Conservation (phyloP, 1,140 invertebrate genomes). For the Harpegnathos saltator region DNA sequence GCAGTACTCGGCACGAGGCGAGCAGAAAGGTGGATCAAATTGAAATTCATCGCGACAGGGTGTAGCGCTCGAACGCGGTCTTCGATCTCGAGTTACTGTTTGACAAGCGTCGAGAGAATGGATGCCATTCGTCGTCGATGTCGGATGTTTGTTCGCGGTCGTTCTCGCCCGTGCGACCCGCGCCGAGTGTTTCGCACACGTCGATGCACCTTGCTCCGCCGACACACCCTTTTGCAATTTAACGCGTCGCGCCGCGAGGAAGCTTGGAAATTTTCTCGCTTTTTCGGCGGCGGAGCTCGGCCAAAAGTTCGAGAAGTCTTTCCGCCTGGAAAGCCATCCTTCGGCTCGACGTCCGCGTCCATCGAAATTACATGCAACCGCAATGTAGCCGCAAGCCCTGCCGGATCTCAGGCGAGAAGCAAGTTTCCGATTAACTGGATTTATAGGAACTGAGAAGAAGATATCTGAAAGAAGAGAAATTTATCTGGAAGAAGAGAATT, state of each 20-base stretch:
- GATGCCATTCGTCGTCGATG: constrained; percentile 37
- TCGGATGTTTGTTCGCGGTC: constrained; percentile 32
- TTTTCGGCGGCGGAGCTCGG: neutral
- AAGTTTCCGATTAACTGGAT: no score
- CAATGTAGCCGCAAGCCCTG: no score
- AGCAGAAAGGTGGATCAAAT: constrained; percentile 49
- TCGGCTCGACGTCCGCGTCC: no score
- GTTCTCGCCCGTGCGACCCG: constrained; percentile 3
- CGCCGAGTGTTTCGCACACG: neutral
- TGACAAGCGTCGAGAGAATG: constrained; percentile 60
- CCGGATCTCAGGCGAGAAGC: no score
- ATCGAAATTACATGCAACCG: no score
- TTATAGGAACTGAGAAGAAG: no score
- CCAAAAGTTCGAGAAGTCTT: neutral
- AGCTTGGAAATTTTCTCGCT: constrained; percentile 26
- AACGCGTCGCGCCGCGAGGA: neutral
- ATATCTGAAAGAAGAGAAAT: no score
- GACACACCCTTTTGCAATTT: constrained; percentile 22
- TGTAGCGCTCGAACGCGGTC: constrained; percentile 28
- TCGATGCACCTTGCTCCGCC: neutral
- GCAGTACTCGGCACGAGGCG: neutral
- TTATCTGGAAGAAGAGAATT: no score
- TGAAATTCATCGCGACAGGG: constrained; percentile 63
- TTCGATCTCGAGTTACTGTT: constrained; percentile 68
- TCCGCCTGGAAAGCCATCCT: neutral